These are phyloP conservation scores for Notarius lentiginosus DNA, from an alignment of 2,113 vertebrate genomes.

Conservation along the genomic window DNA sequence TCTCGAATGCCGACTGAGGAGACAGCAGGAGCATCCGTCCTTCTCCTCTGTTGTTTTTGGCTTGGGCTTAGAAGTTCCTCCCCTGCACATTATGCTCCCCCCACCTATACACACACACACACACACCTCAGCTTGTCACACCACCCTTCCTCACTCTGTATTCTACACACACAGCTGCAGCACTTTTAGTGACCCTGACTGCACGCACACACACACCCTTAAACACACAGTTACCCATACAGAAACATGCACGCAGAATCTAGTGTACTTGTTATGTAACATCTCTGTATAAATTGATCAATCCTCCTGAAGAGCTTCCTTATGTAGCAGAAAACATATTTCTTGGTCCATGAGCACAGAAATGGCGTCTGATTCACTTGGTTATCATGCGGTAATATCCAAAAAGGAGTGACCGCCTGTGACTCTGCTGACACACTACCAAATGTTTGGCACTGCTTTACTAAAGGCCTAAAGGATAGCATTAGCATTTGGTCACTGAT, in stretches of 20 bases:
- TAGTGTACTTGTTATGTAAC: not conserved
- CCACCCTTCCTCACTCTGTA: conserved; percentile 54
- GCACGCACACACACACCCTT: conserved; percentile 26
- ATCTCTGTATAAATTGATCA: no score
- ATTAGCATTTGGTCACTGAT: not conserved
- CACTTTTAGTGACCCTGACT: conserved; percentile 69
- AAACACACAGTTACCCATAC: not conserved
- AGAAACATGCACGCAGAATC: not conserved
- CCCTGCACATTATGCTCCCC: conserved; percentile 49
- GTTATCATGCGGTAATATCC: not conserved
- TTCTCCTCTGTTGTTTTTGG: conserved; percentile 64
- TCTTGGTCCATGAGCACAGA: not conserved
- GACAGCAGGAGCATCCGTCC: conserved; percentile 56
- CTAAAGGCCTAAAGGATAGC: not conserved
- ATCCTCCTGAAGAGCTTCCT: not conserved
- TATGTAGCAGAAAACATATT: not conserved
- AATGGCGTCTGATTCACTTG: not conserved
- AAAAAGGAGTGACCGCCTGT: not conserved
- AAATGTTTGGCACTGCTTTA: not conserved
- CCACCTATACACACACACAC: conserved; percentile 17
- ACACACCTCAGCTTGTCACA: conserved; percentile 61
- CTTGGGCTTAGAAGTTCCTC: conserved; percentile 50
- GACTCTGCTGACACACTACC: not conserved
- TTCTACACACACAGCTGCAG: conserved; percentile 69
- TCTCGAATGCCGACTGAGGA: conserved; percentile 20